Evolutionary conservation across 2,888 invertebrate genomes (phyloP).

Genomic region (Caenorhabditis sp.): DNA sequence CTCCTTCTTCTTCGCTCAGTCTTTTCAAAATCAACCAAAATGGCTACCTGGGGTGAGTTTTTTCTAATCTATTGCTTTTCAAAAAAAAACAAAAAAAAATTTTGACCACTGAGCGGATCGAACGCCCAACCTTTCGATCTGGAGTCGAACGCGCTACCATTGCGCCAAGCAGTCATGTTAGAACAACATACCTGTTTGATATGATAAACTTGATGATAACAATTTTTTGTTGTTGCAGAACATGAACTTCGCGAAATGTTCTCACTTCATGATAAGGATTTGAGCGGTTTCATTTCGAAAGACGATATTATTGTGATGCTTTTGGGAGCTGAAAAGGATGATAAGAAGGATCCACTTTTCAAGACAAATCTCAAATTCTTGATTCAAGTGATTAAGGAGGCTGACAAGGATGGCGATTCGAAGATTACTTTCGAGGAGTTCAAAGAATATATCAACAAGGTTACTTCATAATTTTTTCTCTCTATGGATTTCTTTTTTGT

Average conservation of each 20-base stretch:
- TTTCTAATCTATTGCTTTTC: background rate
- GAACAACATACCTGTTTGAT: background rate
- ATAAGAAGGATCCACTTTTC: conserved; percentile 64
- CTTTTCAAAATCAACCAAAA: conserved; percentile 4
- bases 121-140: conserved; percentile 63
- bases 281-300: conserved; percentile 61
- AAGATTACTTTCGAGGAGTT: conserved; percentile 67
- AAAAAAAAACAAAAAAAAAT: conserved; percentile 27
- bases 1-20: background rate
- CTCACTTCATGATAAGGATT: conserved; percentile 60
- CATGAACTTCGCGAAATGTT: conserved; percentile 63
- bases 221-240: conserved; percentile 30
- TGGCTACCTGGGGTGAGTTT: conserved; percentile 41
- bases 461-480: conserved; percentile 27
- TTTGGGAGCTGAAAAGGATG: conserved; percentile 62
- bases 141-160: conserved; percentile 63
- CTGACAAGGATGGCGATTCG: conserved; percentile 65
- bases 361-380: conserved; percentile 65
- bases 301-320: conserved; percentile 66
- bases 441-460: conserved; percentile 65
- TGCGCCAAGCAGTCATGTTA: conserved; percentile 54
- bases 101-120: conserved; percentile 61
- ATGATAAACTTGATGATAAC: background rate
- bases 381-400: conserved; percentile 64
- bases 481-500: background rate